Base-by-base conservation (phyloP, 1,140 invertebrate species). In the Alviniconcha marisindica region DNA sequence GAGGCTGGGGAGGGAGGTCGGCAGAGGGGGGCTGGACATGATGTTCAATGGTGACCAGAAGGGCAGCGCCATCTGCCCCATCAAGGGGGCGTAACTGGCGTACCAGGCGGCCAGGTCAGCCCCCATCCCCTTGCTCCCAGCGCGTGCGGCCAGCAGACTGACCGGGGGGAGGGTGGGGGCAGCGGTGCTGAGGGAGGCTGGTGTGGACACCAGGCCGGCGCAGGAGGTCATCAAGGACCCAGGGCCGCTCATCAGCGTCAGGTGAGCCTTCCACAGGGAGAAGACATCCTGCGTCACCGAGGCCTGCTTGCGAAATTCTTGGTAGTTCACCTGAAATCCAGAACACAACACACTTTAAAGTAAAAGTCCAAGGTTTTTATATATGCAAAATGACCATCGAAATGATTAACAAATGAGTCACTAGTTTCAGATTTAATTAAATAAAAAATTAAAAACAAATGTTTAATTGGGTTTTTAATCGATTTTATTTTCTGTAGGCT, bases 211-310 rank as follows among this genome's bases (percentile, higher is more conserved):
- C 24, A 76, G 42, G 42, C 42, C 15, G 42, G 18, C 7, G 56
- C 31, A 78, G 54, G 77, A 21, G 54, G 56, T 44, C 38, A 66
- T 44, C 12, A 36, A 18, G 63, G 69, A 40, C 15, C 18, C 48
- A 38, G 40, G n/a, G 51, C 18, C 28, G 7, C 33, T 56, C 38
- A 56, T 51, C 60, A 54, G 76, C 66, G 44, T 40, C 48, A 83
- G 28, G 28, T 83, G 76, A 31, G 66, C 18, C 33, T 79, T 83
- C 82, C 82, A 83, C 48, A 78, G 33, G 33, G 40, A 51, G 77
- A 80, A 83, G n/a, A 83, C 82, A n/a, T 83, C 82, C 69, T 83
- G 63, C 3, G 82, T 56, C 56, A 83, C 82, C 7, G 74, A 54
- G 2, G 78, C 78, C 40, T 80, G 78, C n/a, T 80, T 80, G 18